phyloP scores from a whole-genome alignment of 1,140 invertebrate genomes.

The Rhynchophorus ferrugineus region DNA sequence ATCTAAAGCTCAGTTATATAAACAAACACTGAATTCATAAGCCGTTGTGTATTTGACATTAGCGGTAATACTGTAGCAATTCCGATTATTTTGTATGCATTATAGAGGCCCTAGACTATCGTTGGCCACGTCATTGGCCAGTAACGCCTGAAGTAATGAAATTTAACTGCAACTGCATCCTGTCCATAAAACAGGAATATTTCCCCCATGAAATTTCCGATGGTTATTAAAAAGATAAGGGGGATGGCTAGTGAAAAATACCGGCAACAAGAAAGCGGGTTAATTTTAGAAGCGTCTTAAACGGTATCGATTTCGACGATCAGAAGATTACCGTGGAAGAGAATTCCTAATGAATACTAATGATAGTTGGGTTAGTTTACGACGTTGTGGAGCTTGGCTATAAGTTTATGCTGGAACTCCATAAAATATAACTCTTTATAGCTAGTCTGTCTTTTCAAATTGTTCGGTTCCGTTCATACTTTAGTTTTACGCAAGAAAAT shows the following conservation, averaged over 20 bases:
- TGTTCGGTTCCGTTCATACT: constrained; percentile 13
- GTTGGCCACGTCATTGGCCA: too few relatives aligned
- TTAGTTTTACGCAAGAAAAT: too few relatives aligned
- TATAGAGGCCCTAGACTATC: too few relatives aligned
- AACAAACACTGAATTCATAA: too few relatives aligned
- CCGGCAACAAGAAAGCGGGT: constrained; percentile 4
- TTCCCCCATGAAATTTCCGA: not conserved
- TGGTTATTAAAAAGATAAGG: not conserved
- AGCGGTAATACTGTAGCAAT: too few relatives aligned
- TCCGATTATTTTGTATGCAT: too few relatives aligned
- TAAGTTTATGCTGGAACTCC: constrained; percentile 15
- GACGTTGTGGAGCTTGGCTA: constrained; percentile 11
- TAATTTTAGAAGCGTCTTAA: constrained; percentile 15
- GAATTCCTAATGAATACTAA: constrained; percentile 21
- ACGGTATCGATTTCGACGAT: constrained; percentile 18
- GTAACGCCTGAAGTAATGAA: too few relatives aligned
- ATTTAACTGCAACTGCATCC: not conserved
- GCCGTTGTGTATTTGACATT: too few relatives aligned
- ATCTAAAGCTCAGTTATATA: too few relatives aligned
- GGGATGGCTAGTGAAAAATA: constrained; percentile 1
- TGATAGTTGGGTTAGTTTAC: constrained; percentile 19
- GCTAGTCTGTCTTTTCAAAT: constrained; percentile 7
- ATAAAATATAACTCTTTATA: constrained; percentile 20
- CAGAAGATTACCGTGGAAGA: constrained; percentile 17
- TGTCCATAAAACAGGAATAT: not conserved